Conservation (phyloP, 2,888 invertebrate species). For the Netelia virgata region DNA sequence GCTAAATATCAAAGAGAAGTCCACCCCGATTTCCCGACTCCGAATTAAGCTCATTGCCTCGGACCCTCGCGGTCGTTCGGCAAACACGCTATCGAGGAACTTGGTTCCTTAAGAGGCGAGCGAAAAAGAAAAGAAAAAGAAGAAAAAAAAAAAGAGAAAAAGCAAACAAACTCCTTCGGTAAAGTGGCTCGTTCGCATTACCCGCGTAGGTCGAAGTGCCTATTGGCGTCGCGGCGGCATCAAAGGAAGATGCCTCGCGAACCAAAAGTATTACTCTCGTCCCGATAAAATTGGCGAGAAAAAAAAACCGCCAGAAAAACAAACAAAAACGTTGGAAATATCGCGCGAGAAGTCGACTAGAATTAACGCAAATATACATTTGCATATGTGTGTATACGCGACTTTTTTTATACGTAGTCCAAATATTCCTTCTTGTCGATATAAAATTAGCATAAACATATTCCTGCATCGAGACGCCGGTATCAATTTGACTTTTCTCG, state of each 20-base stretch:
- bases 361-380: neutral
- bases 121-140: neutral
- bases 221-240: slow-evolving; percentile 36
- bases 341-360: neutral
- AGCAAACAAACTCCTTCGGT: neutral
- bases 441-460: slow-evolving; percentile 43
- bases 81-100: neutral
- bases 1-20: slow-evolving; percentile 11
- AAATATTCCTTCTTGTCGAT: neutral
- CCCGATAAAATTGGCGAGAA: neutral
- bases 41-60: slow-evolving; percentile 25
- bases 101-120: slow-evolving; percentile 31
- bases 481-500: slow-evolving; percentile 48
- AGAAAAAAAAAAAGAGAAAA: neutral
- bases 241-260: slow-evolving; percentile 10
- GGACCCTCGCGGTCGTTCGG: neutral
- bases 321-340: neutral
- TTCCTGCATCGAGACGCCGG: slow-evolving; percentile 24
- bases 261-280: slow-evolving; percentile 1
- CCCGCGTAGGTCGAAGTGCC: neutral
- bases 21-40: neutral
- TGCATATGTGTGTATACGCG: neutral
- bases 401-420: neutral
- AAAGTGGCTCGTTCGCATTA: neutral
- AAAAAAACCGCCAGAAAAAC: neutral